These are phyloP conservation scores for Gadus chalcogrammus DNA, from an alignment of 2,113 vertebrate genomes.

Conservation along the genomic window DNA sequence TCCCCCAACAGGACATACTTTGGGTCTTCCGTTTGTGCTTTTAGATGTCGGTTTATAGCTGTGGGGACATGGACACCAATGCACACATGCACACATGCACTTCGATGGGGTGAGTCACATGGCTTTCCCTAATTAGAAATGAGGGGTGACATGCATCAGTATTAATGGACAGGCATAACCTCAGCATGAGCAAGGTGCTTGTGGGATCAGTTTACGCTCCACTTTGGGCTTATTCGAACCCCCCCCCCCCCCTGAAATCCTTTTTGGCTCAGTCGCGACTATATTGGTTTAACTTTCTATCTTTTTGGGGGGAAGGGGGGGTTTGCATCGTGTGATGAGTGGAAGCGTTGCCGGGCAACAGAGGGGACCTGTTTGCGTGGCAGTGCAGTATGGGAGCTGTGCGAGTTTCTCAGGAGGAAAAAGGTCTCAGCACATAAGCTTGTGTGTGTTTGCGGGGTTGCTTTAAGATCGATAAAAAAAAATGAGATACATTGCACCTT, in stretches of 20 bases:
- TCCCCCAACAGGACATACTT: too few relatives aligned
- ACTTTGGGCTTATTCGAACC: background rate
- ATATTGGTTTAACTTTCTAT: constrained; percentile 35
- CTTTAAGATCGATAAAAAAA: too few relatives aligned
- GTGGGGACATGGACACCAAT: too few relatives aligned
- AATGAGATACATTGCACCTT: too few relatives aligned
- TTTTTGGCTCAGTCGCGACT: constrained; percentile 12
- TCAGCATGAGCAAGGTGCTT: too few relatives aligned
- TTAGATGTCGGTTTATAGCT: too few relatives aligned
- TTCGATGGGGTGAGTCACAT: too few relatives aligned
- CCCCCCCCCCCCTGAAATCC: constrained; percentile 6
- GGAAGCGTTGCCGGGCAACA: constrained; percentile 73
- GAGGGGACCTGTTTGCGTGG: constrained; percentile 60
- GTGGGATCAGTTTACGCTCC: background rate
- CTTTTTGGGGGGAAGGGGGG: constrained; percentile 39
- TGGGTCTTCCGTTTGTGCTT: too few relatives aligned
- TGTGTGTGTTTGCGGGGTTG: background rate
- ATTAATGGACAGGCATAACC: too few relatives aligned
- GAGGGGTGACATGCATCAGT: too few relatives aligned
- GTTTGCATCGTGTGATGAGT: constrained; percentile 57
- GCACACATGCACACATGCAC: too few relatives aligned
- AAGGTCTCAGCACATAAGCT: constrained; percentile 26
- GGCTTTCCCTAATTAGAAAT: too few relatives aligned
- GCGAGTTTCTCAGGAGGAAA: constrained; percentile 29
- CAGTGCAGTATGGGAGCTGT: constrained; percentile 38